Evolutionary conservation across 2,888 invertebrate species (phyloP).

Genomic region (Sphaerophoria rueppellii): DNA sequence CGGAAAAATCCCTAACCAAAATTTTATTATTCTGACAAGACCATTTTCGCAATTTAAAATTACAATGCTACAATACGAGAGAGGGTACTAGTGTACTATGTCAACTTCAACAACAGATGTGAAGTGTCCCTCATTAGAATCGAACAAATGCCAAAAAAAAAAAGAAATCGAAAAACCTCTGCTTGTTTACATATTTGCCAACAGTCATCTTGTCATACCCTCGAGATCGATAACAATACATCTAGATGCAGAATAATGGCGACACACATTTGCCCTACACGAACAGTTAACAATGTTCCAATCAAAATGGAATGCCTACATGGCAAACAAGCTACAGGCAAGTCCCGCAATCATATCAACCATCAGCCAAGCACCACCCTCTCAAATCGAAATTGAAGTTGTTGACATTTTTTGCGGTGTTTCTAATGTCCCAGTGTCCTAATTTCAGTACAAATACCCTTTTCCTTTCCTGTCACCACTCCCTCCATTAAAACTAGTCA

Average conservation of each 20-base stretch:
- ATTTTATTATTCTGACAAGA: not conserved
- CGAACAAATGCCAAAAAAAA: slow-evolving; percentile 30
- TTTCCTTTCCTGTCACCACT: slow-evolving; percentile 31
- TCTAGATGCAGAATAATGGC: slow-evolving; percentile 26
- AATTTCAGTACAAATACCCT: slow-evolving; percentile 57
- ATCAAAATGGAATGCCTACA: slow-evolving; percentile 47
- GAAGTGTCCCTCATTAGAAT: slow-evolving; percentile 67
- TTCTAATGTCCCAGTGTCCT: slow-evolving; percentile 56
- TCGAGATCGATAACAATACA: slow-evolving; percentile 39
- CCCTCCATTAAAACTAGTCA: not conserved
- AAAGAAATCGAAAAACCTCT: slow-evolving; percentile 6
- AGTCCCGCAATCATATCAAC: slow-evolving; percentile 5
- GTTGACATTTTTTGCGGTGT: slow-evolving; percentile 55
- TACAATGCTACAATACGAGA: slow-evolving; percentile 24
- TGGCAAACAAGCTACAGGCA: slow-evolving; percentile 18
- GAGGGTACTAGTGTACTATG: slow-evolving; percentile 57
- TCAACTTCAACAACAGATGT: slow-evolving; percentile 65
- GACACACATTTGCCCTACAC: slow-evolving; percentile 46
- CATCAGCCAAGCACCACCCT: slow-evolving; percentile 12
- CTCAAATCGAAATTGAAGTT: slow-evolving; percentile 66
- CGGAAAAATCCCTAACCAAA: not conserved
- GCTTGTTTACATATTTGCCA: slow-evolving; percentile 39
- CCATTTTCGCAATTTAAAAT: slow-evolving; percentile 44
- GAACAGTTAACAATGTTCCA: slow-evolving; percentile 58
- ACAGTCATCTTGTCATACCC: slow-evolving; percentile 58